Conservation (phyloP, 2,888 invertebrate species). For the Yponomeuta evonymella region DNA sequence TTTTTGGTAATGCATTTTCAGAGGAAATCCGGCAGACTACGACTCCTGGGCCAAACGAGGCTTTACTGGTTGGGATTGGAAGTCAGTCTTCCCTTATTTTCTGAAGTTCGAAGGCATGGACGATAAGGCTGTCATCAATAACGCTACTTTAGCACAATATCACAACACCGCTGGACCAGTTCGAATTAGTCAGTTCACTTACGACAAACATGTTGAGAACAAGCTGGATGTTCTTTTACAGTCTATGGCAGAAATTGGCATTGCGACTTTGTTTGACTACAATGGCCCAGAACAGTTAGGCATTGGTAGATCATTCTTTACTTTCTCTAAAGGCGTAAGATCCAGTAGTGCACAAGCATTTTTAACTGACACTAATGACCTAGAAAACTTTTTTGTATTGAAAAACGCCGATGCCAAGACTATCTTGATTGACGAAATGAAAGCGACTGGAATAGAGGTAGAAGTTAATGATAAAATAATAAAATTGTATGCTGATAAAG, state of each 20-base stretch:
- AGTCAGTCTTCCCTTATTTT: slow-evolving; percentile 50
- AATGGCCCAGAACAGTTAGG: slow-evolving; percentile 3
- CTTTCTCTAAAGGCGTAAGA: neutral
- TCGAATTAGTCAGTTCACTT: slow-evolving; percentile 37
- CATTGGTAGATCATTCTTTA: neutral
- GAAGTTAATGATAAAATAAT: slow-evolving; percentile 1
- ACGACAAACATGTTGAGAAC: slow-evolving; percentile 17
- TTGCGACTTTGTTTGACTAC: neutral
- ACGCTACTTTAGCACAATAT: slow-evolving; percentile 20
- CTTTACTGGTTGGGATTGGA: slow-evolving; percentile 63
- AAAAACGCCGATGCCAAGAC: slow-evolving; percentile 1
- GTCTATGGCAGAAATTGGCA: slow-evolving; percentile 13
- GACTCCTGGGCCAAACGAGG: slow-evolving; percentile 58
- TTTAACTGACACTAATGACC: neutral
- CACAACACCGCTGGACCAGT: slow-evolving; percentile 41
- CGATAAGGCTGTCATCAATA: slow-evolving; percentile 14
- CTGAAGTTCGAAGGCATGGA: slow-evolving; percentile 48
- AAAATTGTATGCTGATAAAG: slow-evolving; percentile 2
- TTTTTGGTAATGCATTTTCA: neutral
- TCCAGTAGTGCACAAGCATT: slow-evolving; percentile 8
- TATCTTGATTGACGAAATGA: neutral
- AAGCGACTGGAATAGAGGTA: neutral
- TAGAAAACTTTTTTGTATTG: slow-evolving; percentile 2
- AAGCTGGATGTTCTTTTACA: neutral
- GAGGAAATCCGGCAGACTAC: slow-evolving; percentile 56